A percentile compares a stretch with the other conserved stretches of the same genome.
phyloP scores from a whole-genome alignment of 1,140 invertebrate species.

The Pseudomyrmex pallidus region DNA sequence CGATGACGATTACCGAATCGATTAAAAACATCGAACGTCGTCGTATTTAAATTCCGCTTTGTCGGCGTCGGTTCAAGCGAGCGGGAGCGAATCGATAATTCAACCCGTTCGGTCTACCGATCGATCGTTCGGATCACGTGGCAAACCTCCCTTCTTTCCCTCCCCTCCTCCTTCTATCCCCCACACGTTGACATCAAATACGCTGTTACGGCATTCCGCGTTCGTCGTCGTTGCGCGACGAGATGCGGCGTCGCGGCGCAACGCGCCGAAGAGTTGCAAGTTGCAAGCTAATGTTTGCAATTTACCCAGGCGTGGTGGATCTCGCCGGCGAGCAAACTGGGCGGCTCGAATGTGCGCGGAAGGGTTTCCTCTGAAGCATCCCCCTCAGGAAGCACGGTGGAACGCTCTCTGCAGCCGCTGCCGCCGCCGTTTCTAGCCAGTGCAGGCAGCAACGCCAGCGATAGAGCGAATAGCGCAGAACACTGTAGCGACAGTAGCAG shows the following conservation, averaged over 20 bases:
- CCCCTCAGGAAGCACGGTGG: conserved; percentile 70
- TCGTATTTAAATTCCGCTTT: no score
- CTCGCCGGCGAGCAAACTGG: conserved; percentile 76
- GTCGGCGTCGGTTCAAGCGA: neutral
- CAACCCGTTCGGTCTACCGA: neutral
- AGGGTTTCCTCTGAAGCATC: conserved; percentile 75
- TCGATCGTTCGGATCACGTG: conserved; percentile 6
- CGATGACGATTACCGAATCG: no score
- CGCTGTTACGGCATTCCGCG: conserved; percentile 23
- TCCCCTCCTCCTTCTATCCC: neutral
- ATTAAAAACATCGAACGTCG: no score
- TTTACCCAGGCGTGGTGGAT: conserved; percentile 78
- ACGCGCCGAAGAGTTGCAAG: conserved; percentile 76
- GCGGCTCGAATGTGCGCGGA: conserved; percentile 72
- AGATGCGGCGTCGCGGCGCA: conserved; percentile 11
- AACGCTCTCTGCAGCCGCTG: conserved; percentile 59
- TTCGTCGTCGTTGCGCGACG: neutral
- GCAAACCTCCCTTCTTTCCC: neutral
- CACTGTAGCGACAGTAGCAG: conserved; percentile 28
- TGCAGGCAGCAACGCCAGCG: conserved; percentile 43
- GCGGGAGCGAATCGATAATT: neutral
- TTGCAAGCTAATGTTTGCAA: conserved; percentile 81
- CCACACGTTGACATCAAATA: conserved; percentile 10
- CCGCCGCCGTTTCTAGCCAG: conserved; percentile 57
- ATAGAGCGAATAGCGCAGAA: conserved; percentile 36